phyloP scores from a whole-genome alignment of 2,113 vertebrate species.

The Piaya cayana region DNA sequence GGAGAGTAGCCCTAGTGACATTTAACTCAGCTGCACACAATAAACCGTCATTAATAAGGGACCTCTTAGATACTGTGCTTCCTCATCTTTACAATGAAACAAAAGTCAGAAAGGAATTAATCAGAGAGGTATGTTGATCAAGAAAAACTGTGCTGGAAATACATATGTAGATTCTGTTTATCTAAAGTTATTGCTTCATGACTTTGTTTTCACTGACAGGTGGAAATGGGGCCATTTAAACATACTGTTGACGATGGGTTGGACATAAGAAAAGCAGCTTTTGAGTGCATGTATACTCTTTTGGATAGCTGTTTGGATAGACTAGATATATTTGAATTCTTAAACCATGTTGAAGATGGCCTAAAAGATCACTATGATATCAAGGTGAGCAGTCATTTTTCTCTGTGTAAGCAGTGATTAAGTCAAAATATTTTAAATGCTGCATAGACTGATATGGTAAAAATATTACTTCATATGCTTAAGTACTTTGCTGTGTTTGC shows the following conservation, averaged over 20 bases:
- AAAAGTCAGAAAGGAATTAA: conserved; percentile 97
- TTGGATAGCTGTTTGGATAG: conserved; percentile 98
- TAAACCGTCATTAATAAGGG: conserved; percentile 95
- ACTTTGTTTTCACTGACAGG: conserved; percentile 73
- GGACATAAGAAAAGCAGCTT: conserved; percentile 96
- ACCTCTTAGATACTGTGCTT: conserved; percentile 94
- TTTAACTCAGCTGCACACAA: conserved; percentile 98
- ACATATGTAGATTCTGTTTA: background rate
- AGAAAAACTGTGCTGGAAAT: background rate
- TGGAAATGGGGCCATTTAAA: conserved; percentile 99
- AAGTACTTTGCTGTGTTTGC: background rate
- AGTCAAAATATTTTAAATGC: background rate
- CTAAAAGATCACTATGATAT: conserved; percentile 99
- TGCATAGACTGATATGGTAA: background rate
- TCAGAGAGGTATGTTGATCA: conserved; percentile 87
- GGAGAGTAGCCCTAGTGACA: conserved; percentile 95
- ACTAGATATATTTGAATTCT: conserved; percentile 98
- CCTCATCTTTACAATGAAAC: conserved; percentile 98
- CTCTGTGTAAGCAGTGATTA: background rate
- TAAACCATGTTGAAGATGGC: conserved; percentile 98
- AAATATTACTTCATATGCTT: background rate
- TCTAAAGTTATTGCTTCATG: background rate
- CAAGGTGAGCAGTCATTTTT: conserved; percentile 82
- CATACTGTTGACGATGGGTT: conserved; percentile 97
- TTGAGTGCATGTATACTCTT: conserved; percentile 99